Evolutionary conservation across 2,113 vertebrate species (phyloP).

Genomic region (Tonatia bakeri): DNA sequence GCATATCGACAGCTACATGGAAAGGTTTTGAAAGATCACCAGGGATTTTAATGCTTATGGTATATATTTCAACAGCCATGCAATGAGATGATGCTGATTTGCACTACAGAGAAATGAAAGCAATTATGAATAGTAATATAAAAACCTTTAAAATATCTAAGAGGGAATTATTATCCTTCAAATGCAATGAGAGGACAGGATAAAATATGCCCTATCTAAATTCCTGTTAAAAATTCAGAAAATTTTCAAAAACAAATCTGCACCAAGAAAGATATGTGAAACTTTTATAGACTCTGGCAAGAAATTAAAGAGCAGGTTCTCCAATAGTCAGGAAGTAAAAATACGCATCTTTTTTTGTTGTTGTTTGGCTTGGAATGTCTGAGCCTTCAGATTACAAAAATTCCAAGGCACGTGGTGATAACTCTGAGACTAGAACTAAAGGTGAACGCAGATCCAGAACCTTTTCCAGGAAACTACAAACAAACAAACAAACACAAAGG

Average conservation of each 20-base stretch:
- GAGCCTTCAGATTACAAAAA: not conserved
- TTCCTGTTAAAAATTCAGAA: not conserved
- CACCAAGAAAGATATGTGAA: not conserved
- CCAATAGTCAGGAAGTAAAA: not conserved
- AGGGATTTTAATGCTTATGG: not conserved
- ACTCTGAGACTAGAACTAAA: not conserved
- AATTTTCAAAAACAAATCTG: not conserved
- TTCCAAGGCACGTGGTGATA: not conserved
- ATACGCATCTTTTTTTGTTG: not conserved
- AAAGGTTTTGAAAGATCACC: not conserved
- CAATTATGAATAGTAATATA: constrained; percentile 29
- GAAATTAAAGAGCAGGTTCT: not conserved
- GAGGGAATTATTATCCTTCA: constrained; percentile 7
- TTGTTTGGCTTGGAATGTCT: not conserved
- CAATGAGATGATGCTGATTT: not conserved
- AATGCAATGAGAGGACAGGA: not conserved
- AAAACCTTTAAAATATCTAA: not conserved
- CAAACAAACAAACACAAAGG: not conserved
- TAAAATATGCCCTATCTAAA: not conserved
- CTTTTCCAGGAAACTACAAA: not conserved
- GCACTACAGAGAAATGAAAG: not conserved
- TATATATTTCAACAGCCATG: not conserved
- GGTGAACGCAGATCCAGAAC: not conserved
- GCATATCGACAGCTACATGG: not conserved
- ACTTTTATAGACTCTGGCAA: not conserved